Base-by-base conservation (phyloP, 2,888 invertebrate genomes). In the Endomychus coccineus region DNA sequence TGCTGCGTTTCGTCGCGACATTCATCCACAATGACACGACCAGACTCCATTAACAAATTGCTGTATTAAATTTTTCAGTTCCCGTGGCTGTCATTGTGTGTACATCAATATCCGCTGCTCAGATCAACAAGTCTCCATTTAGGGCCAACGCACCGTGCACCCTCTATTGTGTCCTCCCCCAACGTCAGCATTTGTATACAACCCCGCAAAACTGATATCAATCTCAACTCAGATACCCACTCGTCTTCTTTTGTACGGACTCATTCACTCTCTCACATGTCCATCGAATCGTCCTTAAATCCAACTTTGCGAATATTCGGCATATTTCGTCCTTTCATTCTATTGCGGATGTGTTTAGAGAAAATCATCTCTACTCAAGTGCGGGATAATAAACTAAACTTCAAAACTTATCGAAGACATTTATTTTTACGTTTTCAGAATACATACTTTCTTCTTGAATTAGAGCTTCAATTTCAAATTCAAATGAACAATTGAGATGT, bases 61-160 rank as follows among this genome's bases (percentile, higher is more conserved):
- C 54, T 50, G 52, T 57, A 59, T 59, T 59, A 57, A 61, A 61
- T 59, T 58, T 55, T 55, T 54, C 55, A 50, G 46, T 43, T 42
- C 37, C 49, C 43, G 42, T 44, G 42, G 42, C 46, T 40, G 50
- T 48, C 46, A 48, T 52, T 51, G 50, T 48, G 45, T 44, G 40
- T 41, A 42, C 46, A 44, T 46, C 50, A 54, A 58, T 58, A 58
- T 56, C 58, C 58, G 56, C 49, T 58, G 58, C 56, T 54, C 61
- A 58, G 59, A 62, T 64, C 64, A 64, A 64, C 64, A 64, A 64
- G 64, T 64, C 43, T 42, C 54, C 52, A 62, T 59, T 63, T 53
- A 56, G 50, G 51, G 46, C 52, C 54, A 60, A 54, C 56, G 58
- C 58, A 55, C 59, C 56, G 51, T 60, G 53, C 50, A 44, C 48